These are phyloP conservation scores for Philypnodon macrostomus DNA, from an alignment of 2,797 vertebrate species.

Conservation along the genomic window DNA sequence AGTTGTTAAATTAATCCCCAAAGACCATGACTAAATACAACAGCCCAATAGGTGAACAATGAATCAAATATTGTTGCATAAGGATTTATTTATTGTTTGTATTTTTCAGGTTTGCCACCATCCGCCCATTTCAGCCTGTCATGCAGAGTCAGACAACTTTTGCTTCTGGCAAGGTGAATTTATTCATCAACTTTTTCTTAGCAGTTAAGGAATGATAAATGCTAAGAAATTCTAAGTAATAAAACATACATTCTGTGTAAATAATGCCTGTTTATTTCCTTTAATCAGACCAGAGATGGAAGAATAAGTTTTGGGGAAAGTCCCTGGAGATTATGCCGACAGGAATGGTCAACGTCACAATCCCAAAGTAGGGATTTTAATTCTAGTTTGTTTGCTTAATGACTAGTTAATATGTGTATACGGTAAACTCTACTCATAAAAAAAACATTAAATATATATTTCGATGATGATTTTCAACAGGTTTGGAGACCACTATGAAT, in stretches of 20 bases:
- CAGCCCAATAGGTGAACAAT: neutral
- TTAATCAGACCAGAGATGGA: slow-evolving; percentile 89
- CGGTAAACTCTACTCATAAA: neutral
- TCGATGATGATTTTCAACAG: slow-evolving; percentile 54
- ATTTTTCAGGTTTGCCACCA: slow-evolving; percentile 87
- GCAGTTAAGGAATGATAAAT: no score
- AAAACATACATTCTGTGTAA: neutral
- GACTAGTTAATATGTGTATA: neutral
- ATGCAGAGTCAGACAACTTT: slow-evolving; percentile 88
- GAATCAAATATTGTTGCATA: neutral
- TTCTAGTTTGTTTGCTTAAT: neutral
- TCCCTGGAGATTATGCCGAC: slow-evolving; percentile 91
- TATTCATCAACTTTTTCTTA: neutral
- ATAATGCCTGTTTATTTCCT: slow-evolving; percentile 7
- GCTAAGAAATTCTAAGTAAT: no score
- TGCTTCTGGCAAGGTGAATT: slow-evolving; percentile 90
- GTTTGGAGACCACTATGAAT: slow-evolving; percentile 93
- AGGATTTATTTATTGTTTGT: neutral
- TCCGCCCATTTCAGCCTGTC: slow-evolving; percentile 91
- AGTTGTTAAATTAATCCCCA: neutral
- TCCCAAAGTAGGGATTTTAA: slow-evolving; percentile 78
- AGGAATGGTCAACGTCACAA: slow-evolving; percentile 87
- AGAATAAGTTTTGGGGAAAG: slow-evolving; percentile 97
- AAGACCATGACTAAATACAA: no score
- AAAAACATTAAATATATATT: neutral